A percentile compares a stretch with the other conserved stretches of the same genome.
phyloP scores from a whole-genome alignment of 2,113 vertebrate species.

The Isurus oxyrinchus region DNA sequence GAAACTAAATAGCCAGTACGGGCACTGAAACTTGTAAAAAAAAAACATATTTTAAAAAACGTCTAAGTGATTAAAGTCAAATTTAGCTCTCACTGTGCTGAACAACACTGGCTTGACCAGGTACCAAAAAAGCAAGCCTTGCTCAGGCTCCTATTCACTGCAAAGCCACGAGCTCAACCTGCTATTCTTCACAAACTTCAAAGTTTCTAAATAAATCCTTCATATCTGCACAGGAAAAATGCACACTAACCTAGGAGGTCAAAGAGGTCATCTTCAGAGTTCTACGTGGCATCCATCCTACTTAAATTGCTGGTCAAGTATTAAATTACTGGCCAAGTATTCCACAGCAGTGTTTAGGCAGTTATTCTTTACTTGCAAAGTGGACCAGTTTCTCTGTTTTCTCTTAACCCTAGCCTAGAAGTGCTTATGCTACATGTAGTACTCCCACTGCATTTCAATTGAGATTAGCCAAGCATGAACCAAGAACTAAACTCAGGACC shows the following conservation, averaged over 20 bases:
- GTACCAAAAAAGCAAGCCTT: neutral
- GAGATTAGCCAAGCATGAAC: neutral
- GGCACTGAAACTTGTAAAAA: neutral
- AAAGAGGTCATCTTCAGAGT: neutral
- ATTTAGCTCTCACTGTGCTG: neutral
- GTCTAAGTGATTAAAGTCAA: neutral
- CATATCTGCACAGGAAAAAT: neutral
- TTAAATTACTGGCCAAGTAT: neutral
- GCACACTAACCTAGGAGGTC: neutral
- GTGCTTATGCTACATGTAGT: neutral
- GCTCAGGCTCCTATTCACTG: neutral
- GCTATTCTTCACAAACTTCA: neutral
- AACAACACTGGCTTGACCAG: neutral
- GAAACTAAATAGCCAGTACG: neutral
- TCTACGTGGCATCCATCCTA: neutral
- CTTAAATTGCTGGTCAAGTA: neutral
- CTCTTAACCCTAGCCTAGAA: neutral
- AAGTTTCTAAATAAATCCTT: neutral
- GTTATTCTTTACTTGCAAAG: neutral
- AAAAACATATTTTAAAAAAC: neutral
- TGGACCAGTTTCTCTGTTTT: neutral
- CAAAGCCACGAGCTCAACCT: neutral
- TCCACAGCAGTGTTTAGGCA: neutral
- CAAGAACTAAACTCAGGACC: neutral
- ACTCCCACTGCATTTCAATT: neutral